Percentiles rank a stretch among this genome's conserved stretches.
phyloP scores from a whole-genome alignment of 1,140 invertebrate species.

The Caenorhabditis brenneri region DNA sequence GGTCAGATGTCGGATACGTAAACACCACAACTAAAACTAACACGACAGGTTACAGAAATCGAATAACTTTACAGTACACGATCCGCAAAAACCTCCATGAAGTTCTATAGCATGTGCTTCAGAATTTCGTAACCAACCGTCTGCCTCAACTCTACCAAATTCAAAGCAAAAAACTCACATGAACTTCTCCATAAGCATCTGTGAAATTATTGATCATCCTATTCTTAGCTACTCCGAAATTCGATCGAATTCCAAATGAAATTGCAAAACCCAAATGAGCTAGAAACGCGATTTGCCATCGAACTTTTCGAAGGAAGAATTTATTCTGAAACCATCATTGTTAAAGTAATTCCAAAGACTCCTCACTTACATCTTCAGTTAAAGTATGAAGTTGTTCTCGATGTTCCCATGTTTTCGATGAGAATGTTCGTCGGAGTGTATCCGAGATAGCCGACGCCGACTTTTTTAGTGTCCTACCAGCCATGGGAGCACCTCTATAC shows the following conservation, averaged over 20 bases:
- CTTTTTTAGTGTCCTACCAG: conserved; percentile 6
- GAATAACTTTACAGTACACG: no score
- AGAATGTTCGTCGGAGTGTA: conserved; percentile 34
- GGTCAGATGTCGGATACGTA: no score
- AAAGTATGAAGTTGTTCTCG: conserved; percentile 48
- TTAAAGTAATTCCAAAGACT: neutral
- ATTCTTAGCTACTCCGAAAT: conserved; percentile 57
- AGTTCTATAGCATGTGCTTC: no score
- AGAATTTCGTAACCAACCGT: no score
- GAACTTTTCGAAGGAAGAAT: conserved; percentile 53
- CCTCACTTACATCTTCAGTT: conserved; percentile 27
- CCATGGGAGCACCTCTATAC: no score
- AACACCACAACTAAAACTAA: no score
- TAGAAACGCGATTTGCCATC: conserved; percentile 56
- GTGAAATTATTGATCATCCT: conserved; percentile 56
- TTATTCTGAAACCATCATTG: conserved; percentile 42
- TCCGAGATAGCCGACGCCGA: conserved; percentile 20
- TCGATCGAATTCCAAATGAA: conserved; percentile 57
- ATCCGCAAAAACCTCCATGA: no score
- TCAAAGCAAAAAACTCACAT: conserved; percentile 40
- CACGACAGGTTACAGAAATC: no score
- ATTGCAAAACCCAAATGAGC: conserved; percentile 58
- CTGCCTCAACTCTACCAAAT: no score
- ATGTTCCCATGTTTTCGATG: conserved; percentile 47
- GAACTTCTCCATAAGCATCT: conserved; percentile 55